Conservation (phyloP, 2,797 vertebrate species). For the Glyptemys insculpta region DNA sequence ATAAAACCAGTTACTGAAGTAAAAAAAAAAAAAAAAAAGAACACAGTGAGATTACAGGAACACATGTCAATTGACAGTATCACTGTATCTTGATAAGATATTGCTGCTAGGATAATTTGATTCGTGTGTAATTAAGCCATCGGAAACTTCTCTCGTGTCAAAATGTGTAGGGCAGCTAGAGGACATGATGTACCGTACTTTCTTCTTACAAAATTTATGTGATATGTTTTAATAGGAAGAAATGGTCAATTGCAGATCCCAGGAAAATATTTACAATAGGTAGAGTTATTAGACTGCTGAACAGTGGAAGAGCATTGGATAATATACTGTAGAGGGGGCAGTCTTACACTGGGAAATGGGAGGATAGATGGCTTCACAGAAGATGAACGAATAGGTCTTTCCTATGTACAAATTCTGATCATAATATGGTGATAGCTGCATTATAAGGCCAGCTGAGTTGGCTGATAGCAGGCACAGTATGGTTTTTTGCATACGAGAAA, state of each 20-base stretch:
- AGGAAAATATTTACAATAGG: background rate
- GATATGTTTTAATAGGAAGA: conserved; percentile 9
- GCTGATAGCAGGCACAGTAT: background rate
- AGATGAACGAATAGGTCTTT: conserved; percentile 18
- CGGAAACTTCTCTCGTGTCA: background rate
- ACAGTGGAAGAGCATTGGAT: background rate
- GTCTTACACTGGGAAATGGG: background rate
- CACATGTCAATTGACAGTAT: background rate
- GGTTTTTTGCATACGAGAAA: background rate
- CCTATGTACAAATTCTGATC: background rate
- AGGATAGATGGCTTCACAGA: background rate
- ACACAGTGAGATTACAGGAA: conserved; percentile 40
- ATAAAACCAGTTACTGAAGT: conserved; percentile 5
- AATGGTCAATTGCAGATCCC: background rate
- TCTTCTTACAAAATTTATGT: background rate
- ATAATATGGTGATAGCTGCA: background rate
- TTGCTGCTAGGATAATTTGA: background rate
- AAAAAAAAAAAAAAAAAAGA: conserved; percentile 40
- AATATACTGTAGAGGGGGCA: background rate
- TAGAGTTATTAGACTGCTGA: background rate
- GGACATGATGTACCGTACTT: background rate
- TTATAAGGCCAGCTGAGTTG: background rate
- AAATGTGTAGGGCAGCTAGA: background rate
- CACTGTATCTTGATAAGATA: conserved; percentile 14
- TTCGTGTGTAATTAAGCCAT: conserved; percentile 49